Conservation (phyloP, 2,888 invertebrate species). For the Cybosia mesomella region DNA sequence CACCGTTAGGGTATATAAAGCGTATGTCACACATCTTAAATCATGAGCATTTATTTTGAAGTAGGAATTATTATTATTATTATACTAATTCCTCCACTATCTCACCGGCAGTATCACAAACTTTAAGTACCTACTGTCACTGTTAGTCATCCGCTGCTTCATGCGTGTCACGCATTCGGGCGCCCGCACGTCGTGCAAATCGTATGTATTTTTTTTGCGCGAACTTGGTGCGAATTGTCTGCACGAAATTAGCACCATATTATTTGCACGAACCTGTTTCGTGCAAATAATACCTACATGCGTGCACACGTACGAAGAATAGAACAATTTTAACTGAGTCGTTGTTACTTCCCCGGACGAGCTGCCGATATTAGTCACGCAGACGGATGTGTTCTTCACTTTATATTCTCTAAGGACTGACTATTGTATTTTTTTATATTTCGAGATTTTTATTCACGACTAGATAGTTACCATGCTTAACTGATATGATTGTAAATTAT, state of each 20-base stretch:
- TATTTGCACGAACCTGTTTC: too few species aligned
- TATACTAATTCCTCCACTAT: background rate
- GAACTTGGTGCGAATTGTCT: too few species aligned
- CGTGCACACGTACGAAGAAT: too few species aligned
- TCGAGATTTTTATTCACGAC: constrained; percentile 49
- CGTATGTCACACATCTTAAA: background rate
- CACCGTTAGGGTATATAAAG: constrained; percentile 5
- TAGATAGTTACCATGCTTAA: constrained; percentile 62
- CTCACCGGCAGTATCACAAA: background rate
- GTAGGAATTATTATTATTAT: background rate
- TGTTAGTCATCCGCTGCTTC: background rate
- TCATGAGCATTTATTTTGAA: background rate
- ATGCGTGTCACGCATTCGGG: too few species aligned
- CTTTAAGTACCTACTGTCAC: background rate
- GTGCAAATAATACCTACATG: too few species aligned
- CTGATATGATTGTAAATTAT: constrained; percentile 51
- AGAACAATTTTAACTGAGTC: too few species aligned
- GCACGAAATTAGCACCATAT: too few species aligned
- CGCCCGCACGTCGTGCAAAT: too few species aligned
- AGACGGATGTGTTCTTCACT: background rate
- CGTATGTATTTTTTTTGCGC: too few species aligned
- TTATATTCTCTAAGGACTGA: constrained; percentile 24
- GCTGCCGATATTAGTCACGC: background rate
- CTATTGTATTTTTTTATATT: constrained; percentile 50
- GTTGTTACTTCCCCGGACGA: background rate